These are phyloP conservation scores for Chelidonichthys spinosus DNA, from an alignment of 2,797 vertebrate species.

Conservation along the genomic window DNA sequence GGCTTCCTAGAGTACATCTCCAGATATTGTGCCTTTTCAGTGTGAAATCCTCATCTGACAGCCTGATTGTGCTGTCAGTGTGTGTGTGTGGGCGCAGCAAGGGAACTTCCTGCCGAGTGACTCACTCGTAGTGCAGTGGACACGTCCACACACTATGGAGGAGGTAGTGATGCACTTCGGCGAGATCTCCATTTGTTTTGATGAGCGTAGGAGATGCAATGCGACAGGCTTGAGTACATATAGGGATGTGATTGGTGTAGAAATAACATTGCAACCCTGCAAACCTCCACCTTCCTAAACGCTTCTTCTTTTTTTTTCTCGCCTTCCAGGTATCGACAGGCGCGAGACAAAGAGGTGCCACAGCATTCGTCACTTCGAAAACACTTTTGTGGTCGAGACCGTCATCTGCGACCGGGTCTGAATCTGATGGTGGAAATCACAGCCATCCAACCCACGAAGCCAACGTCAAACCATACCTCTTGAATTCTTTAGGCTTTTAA, in stretches of 20 bases:
- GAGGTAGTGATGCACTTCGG: slow-evolving; percentile 75
- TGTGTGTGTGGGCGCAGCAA: slow-evolving; percentile 65
- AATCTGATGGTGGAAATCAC: slow-evolving; percentile 65
- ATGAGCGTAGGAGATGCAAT: slow-evolving; percentile 54
- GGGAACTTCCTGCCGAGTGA: slow-evolving; percentile 80
- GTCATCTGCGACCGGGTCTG: slow-evolving; percentile 89
- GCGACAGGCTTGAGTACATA: slow-evolving; percentile 61
- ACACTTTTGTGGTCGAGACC: slow-evolving; percentile 96
- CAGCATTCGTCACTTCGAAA: slow-evolving; percentile 94
- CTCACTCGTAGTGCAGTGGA: slow-evolving; percentile 74
- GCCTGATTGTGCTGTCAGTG: slow-evolving; percentile 24
- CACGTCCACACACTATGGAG: slow-evolving; percentile 77
- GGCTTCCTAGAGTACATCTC: slow-evolving; percentile 52
- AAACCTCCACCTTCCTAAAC: slow-evolving; percentile 32
- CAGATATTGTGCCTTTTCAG: slow-evolving; percentile 20
- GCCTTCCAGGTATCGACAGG: slow-evolving; percentile 88
- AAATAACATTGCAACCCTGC: background rate
- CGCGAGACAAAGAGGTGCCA: slow-evolving; percentile 88
- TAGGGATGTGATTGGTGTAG: slow-evolving; percentile 49
- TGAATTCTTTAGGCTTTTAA: slow-evolving; percentile 81
- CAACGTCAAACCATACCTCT: slow-evolving; percentile 79
- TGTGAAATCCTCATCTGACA: slow-evolving; percentile 41
- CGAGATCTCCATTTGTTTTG: slow-evolving; percentile 43
- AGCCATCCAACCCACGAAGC: slow-evolving; percentile 71
- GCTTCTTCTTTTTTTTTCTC: background rate